Evolutionary conservation across 2,888 invertebrate genomes (phyloP), one percentile per base, ranked within the genome.

Genomic region (Stenchaetothrips biformis): DNA sequence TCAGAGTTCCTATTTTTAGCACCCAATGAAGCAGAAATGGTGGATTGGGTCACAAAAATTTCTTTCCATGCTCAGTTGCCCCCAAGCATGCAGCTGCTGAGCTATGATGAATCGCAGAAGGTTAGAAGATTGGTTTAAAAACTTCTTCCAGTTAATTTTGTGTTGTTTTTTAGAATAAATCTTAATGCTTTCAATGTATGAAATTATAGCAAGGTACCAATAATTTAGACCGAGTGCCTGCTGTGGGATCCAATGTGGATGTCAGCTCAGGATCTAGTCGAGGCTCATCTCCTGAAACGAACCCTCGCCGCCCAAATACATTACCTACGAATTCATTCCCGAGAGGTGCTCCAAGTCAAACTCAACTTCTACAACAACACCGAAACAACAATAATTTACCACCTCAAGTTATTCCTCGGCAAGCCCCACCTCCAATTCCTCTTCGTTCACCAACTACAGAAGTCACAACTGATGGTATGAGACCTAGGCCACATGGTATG

Each of bases 1-100:
- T 95, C 98, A 0, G 97, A 98, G 88, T 98, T 94, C 88, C 89
- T 99, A 82, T 96, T 99, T 87, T 91, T 95, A 78, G 93, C 95
- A 79, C 88, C 90, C 9, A 91, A 90, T 78, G 90, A 92, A 80
- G 91, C 91, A 1, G 92, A 93, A 81, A 92, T 96, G 93, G 90
- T 91, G 84, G 95, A 96, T 81, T 98, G 97, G 97, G 92, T 96
- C 21, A 93, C 93, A 85, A 97, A 97, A 88, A 92, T 99, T 83
- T 91, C 93, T 80, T 98, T 97, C 91, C 97, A 97, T 87, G 98
- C 99, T 18, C 91, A 91, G 84, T 89, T 98, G 82, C 95, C 96
- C 18, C 98, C 98, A 18, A 94, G 93, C 86, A 90, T 95, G 85
- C 97, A 97, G 86, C 89, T 97, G 59, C 89, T 95, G 80, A 94